phyloP scores from a whole-genome alignment of 1,140 invertebrate genomes.

The Trichonephila clavata region DNA sequence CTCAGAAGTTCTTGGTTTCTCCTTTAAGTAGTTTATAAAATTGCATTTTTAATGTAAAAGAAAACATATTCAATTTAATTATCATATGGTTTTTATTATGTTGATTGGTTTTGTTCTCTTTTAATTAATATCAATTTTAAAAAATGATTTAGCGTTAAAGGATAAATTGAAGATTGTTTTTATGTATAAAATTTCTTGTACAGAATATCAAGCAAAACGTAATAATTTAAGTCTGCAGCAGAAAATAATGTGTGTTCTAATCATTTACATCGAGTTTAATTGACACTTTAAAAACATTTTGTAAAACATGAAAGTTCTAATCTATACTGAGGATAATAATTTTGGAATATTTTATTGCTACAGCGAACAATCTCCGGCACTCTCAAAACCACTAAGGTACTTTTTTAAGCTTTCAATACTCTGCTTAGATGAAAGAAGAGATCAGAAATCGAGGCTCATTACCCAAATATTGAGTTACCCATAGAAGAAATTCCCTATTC shows the following conservation, averaged over 20 bases:
- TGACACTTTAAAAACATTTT: not conserved
- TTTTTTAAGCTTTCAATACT: not conserved
- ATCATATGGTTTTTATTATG: not conserved
- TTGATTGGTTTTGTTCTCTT: not conserved
- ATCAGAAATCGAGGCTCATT: slow-evolving; percentile 32
- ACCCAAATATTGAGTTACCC: not conserved
- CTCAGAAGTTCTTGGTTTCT: too few relatives aligned
- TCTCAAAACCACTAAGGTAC: not conserved
- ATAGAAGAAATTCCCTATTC: not conserved
- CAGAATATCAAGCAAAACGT: not conserved
- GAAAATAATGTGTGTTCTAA: not conserved
- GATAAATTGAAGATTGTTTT: too few relatives aligned
- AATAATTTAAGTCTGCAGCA: not conserved
- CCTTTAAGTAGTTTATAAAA: too few relatives aligned
- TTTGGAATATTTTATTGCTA: not conserved
- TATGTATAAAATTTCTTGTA: not conserved
- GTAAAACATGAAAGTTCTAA: slow-evolving; percentile 19
- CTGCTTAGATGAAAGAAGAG: slow-evolving; percentile 22
- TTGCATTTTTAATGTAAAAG: not conserved
- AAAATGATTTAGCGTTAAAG: not conserved
- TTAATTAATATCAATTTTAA: not conserved
- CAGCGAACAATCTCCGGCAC: not conserved
- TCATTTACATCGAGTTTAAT: not conserved
- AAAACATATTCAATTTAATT: not conserved
- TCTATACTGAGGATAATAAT: not conserved